Evolutionary conservation across 2,888 invertebrate genomes (phyloP).

Genomic region (Salticus scenicus): DNA sequence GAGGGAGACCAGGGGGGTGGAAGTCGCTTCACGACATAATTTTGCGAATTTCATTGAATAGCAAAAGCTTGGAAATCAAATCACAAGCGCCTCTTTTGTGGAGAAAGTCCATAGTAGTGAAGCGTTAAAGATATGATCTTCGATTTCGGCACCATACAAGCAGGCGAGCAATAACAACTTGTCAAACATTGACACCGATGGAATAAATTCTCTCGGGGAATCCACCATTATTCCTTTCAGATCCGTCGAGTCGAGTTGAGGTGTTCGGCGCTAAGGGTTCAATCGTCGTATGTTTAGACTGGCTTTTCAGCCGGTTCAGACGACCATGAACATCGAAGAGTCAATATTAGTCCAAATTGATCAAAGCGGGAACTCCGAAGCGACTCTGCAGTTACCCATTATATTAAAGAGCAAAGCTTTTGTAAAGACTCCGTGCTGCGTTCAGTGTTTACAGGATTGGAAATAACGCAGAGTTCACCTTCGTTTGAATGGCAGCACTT

Average conservation of each 20-base stretch:
- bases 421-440: constrained; percentile 41
- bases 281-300: constrained; percentile 64
- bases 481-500: constrained; percentile 67
- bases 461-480: constrained; percentile 65
- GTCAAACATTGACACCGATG: constrained; percentile 60
- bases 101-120: constrained; percentile 64
- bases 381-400: constrained; percentile 60
- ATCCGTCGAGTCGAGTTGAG: constrained; percentile 56
- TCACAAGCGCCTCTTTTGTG: constrained; percentile 46
- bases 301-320: constrained; percentile 54
- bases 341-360: constrained; percentile 65
- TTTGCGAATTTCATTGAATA: constrained; percentile 26
- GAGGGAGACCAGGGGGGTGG: not conserved
- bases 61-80: constrained; percentile 46
- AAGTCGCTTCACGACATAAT: not conserved
- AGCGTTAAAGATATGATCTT: constrained; percentile 67
- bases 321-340: constrained; percentile 67
- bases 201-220: constrained; percentile 62
- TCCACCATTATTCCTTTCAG: constrained; percentile 61
- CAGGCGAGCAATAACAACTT: constrained; percentile 51
- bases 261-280: constrained; percentile 61
- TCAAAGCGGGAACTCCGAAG: constrained; percentile 39
- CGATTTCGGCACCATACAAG: constrained; percentile 65
- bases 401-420: constrained; percentile 66
- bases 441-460: constrained; percentile 62